These are phyloP conservation scores for Drosophila kohkoa DNA, from an alignment of 1,140 invertebrate genomes.

Conservation along the genomic window DNA sequence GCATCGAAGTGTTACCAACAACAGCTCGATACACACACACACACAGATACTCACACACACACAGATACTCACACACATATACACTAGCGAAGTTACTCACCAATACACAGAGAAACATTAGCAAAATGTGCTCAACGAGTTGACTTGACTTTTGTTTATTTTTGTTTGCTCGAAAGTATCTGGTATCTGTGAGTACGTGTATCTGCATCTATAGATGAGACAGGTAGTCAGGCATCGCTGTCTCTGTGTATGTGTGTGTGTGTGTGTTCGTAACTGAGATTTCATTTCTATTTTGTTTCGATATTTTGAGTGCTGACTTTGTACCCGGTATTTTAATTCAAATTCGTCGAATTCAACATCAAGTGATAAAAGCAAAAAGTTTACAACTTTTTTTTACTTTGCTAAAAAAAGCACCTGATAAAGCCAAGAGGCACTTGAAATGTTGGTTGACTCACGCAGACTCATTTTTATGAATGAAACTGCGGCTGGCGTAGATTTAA, in stretches of 20 bases:
- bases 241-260: neutral
- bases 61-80: constrained; percentile 12
- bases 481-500: neutral
- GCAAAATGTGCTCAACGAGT: constrained; percentile 48
- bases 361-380: neutral
- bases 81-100: constrained; percentile 15
- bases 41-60: constrained; percentile 11
- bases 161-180: constrained; percentile 62
- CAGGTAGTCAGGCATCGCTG: constrained; percentile 20
- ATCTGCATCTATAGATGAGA: neutral
- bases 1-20: constrained; percentile 63
- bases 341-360: constrained; percentile 10
- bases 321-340: constrained; percentile 53
- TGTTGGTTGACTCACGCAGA: constrained; percentile 20
- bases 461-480: constrained; percentile 33
- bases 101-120: constrained; percentile 19
- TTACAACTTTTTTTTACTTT: neutral
- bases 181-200: constrained; percentile 38
- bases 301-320: constrained; percentile 54
- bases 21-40: constrained; percentile 8
- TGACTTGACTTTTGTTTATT: constrained; percentile 78
- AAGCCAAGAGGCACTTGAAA: neutral
- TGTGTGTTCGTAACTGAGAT: constrained; percentile 9
- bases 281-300: constrained; percentile 21
- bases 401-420: constrained; percentile 2